phyloP scores from a whole-genome alignment of 2,797 vertebrate genomes.

The Salarias fasciatus region DNA sequence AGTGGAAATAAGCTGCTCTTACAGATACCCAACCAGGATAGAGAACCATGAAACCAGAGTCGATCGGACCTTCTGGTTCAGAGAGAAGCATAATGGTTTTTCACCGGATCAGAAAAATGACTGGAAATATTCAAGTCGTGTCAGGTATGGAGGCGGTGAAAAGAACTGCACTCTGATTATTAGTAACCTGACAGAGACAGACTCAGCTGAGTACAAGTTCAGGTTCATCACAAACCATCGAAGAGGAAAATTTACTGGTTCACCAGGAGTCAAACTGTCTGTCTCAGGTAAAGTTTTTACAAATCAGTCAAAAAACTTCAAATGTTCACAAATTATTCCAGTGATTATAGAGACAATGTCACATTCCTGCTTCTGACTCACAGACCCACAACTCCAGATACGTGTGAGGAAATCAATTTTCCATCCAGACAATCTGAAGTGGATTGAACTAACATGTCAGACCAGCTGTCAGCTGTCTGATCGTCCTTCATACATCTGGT shows the following conservation, averaged over 20 bases:
- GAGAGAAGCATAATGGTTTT: fast-evolving
- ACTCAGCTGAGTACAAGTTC: constrained; percentile 42
- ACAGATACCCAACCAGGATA: no score
- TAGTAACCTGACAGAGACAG: constrained; percentile 25
- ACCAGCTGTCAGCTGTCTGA: fast-evolving
- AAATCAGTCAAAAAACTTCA: no score
- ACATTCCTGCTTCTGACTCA: no score
- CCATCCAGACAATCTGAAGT: no score
- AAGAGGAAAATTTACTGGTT: neutral
- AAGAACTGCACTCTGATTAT: constrained; percentile 19
- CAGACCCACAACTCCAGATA: neutral
- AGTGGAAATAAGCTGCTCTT: constrained; percentile 7
- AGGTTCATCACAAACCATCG: constrained; percentile 4
- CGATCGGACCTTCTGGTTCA: constrained; percentile 7
- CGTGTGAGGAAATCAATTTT: neutral
- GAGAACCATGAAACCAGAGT: no score
- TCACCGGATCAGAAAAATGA: neutral
- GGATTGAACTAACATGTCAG: no score
- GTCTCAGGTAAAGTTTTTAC: constrained; percentile 33
- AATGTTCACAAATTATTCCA: no score
- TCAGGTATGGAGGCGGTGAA: neutral
- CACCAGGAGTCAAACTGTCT: constrained; percentile 31
- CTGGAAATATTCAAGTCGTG: neutral
- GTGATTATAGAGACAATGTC: no score
- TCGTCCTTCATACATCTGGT: fast-evolving